Conservation (phyloP, 2,797 vertebrate genomes). For the Austrolebias charrua region DNA sequence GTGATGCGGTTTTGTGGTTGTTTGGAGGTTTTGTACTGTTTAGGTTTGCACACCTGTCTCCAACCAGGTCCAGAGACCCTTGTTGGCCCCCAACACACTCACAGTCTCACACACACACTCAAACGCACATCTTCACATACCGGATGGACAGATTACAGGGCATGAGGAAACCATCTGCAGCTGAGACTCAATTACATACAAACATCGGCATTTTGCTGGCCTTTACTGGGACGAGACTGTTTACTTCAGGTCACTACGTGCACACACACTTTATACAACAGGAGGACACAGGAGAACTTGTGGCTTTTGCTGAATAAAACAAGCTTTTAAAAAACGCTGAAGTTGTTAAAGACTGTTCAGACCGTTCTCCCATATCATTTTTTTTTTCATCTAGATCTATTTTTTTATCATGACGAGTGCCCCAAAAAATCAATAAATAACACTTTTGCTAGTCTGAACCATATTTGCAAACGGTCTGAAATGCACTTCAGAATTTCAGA, state of each 20-base stretch:
- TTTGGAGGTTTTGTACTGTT: conserved; percentile 59
- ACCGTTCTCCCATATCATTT: background rate
- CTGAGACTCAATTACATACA: conserved; percentile 75
- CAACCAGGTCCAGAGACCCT: conserved; percentile 66
- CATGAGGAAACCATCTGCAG: conserved; percentile 73
- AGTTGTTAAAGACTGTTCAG: conserved; percentile 6
- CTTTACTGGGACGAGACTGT: conserved; percentile 68
- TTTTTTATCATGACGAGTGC: background rate
- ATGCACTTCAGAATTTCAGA: too few relatives aligned
- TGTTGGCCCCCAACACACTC: conserved; percentile 36
- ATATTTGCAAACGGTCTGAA: too few relatives aligned
- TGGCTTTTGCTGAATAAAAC: conserved; percentile 8
- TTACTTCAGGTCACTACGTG: conserved; percentile 62
- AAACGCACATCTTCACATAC: conserved; percentile 47
- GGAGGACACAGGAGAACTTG: conserved; percentile 12
- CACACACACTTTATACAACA: conserved; percentile 15
- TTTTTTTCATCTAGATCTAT: background rate
- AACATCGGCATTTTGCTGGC: conserved; percentile 75
- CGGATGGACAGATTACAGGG: conserved; percentile 79
- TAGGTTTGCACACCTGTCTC: conserved; percentile 75
- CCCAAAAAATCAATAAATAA: background rate
- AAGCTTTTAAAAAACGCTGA: conserved; percentile 1
- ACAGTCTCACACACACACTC: conserved; percentile 27
- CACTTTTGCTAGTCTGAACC: background rate
- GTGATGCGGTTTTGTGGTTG: conserved; percentile 35